Percentiles rank a stretch among this genome's conserved stretches.
phyloP scores from a whole-genome alignment of 2,113 vertebrate genomes.

The Glaucidium brasilianum region DNA sequence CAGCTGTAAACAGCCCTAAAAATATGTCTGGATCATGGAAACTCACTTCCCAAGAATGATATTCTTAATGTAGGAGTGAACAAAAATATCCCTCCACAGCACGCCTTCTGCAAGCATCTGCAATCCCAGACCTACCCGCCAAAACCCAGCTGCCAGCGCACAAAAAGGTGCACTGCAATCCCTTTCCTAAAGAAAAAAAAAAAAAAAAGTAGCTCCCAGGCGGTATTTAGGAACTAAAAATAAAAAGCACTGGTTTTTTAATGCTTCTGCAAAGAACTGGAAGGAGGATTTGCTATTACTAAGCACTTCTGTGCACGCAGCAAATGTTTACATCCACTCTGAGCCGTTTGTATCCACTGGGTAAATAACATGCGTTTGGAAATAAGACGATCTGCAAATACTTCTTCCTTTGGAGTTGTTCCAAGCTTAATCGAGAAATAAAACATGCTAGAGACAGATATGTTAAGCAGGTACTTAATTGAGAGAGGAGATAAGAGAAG shows the following conservation, averaged over 20 bases:
- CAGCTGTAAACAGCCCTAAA: neutral
- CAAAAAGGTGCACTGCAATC: neutral
- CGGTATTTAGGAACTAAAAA: neutral
- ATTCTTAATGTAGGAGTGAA: neutral
- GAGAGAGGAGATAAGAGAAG: neutral
- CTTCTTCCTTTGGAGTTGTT: neutral
- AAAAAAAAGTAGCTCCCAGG: neutral
- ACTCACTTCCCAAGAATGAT: neutral
- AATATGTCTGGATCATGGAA: neutral
- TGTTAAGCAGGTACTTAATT: conserved; percentile 24
- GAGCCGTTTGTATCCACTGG: neutral
- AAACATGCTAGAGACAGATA: neutral
- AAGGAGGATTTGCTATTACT: neutral
- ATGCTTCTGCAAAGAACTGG: neutral
- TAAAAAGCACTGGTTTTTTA: neutral
- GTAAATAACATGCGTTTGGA: neutral
- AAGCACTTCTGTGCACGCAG: neutral
- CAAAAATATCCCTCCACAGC: neutral
- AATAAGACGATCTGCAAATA: neutral
- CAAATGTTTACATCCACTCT: neutral
- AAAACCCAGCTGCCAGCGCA: neutral
- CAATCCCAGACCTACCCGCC: neutral
- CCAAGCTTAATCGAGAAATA: neutral
- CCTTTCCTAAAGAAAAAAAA: neutral
- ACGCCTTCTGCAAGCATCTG: neutral